Conservation (phyloP, 2,888 invertebrate genomes). For the Crocallis elinguaria region DNA sequence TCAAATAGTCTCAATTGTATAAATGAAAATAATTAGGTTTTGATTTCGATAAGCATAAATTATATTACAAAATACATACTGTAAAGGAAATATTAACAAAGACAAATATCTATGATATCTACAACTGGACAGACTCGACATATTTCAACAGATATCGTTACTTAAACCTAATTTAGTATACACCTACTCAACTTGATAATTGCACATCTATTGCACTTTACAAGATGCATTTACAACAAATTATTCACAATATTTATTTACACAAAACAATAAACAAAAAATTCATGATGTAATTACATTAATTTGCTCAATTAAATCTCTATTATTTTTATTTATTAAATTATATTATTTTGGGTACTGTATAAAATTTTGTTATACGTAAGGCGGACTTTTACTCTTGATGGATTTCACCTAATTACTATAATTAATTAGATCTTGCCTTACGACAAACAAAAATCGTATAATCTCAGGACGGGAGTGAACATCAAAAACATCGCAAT, state of each 20-base stretch:
- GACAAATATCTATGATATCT: constrained; percentile 61
- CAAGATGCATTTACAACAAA: constrained; percentile 83
- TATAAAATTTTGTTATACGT: constrained; percentile 12
- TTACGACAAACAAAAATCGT: constrained; percentile 57
- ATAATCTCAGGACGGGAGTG: constrained; percentile 78
- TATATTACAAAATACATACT: background rate
- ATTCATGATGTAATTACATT: constrained; percentile 13
- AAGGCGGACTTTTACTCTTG: constrained; percentile 19
- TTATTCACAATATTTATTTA: constrained; percentile 79
- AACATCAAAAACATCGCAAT: constrained; percentile 58
- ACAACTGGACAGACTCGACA: constrained; percentile 74
- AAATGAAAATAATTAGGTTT: background rate
- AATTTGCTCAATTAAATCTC: constrained; percentile 15
- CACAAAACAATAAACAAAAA: constrained; percentile 37
- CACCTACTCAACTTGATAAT: constrained; percentile 81
- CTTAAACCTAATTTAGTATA: constrained; percentile 68
- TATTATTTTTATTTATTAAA: background rate
- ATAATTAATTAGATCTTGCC: constrained; percentile 14
- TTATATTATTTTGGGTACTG: constrained; percentile 1
- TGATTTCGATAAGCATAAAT: background rate
- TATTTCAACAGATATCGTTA: constrained; percentile 67
- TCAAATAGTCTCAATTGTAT: background rate
- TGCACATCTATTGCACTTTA: constrained; percentile 83
- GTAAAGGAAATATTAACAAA: constrained; percentile 35
- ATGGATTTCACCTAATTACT: constrained; percentile 5